phyloP scores from a whole-genome alignment of 2,888 invertebrate genomes.

The Halictus ligatus region DNA sequence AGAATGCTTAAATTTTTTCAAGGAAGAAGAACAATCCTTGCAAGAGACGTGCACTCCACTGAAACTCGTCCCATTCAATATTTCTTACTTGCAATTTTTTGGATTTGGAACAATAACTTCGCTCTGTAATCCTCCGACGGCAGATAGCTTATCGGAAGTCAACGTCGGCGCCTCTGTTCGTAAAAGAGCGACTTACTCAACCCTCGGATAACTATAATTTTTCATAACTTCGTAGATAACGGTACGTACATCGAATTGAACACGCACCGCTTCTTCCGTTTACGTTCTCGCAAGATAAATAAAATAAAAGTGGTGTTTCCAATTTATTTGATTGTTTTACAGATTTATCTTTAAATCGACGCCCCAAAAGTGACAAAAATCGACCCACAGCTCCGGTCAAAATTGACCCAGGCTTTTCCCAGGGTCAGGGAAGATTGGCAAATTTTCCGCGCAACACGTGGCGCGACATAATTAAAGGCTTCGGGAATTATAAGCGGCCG shows the following conservation, averaged over 20 bases:
- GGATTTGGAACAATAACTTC: not conserved
- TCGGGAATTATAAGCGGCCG: slow-evolving; percentile 19
- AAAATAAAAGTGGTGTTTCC: no score
- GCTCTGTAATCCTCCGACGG: not conserved
- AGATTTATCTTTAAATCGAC: no score
- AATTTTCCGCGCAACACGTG: slow-evolving; percentile 24
- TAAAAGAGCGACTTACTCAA: not conserved
- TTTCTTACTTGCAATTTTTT: no score
- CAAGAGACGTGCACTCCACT: not conserved
- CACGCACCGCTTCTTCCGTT: not conserved
- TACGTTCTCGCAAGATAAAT: not conserved
- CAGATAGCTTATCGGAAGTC: not conserved
- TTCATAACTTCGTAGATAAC: not conserved
- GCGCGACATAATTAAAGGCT: slow-evolving; percentile 15
- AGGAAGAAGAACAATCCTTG: not conserved
- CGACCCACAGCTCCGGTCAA: no score
- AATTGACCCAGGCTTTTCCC: not conserved
- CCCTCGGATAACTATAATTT: not conserved
- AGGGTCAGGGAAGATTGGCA: not conserved
- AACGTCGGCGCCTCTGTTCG: not conserved
- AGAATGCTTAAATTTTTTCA: not conserved
- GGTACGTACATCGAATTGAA: not conserved
- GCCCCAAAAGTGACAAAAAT: no score
- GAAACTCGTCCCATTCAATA: not conserved
- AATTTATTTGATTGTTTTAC: no score